Conservation (phyloP, 2,888 invertebrate genomes). For the Coleophora deauratella region DNA sequence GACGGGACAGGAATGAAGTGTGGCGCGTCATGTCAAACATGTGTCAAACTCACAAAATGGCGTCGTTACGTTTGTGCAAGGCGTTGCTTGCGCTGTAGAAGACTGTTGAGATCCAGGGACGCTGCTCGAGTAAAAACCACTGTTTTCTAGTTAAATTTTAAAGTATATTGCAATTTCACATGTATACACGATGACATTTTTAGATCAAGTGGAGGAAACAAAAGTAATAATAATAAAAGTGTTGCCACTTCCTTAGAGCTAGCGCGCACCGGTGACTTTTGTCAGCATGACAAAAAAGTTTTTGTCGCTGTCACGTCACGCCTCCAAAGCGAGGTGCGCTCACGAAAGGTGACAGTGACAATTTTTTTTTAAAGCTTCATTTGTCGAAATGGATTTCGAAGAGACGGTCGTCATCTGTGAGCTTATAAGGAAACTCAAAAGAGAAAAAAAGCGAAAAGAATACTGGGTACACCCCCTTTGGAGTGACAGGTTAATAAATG, state of each 20-base stretch:
- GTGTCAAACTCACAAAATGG: neutral
- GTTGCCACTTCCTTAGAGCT: neutral
- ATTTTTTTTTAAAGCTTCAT: constrained; percentile 2
- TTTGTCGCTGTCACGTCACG: constrained; percentile 7
- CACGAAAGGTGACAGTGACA: constrained; percentile 7
- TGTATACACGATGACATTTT: too few relatives aligned
- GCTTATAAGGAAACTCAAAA: constrained; percentile 2
- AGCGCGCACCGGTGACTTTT: neutral
- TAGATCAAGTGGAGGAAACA: too few relatives aligned
- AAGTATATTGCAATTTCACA: too few relatives aligned
- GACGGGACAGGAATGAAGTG: too few relatives aligned
- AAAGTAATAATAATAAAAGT: too few relatives aligned
- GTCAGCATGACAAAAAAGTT: constrained; percentile 7
- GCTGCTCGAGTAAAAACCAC: too few relatives aligned
- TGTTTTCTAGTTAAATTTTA: too few relatives aligned
- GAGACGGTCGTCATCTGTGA: constrained; percentile 3
- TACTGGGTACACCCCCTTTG: constrained; percentile 9
- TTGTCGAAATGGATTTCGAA: too few relatives aligned
- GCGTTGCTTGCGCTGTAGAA: too few relatives aligned
- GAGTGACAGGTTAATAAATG: constrained; percentile 10
- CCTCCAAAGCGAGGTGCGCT: constrained; percentile 5
- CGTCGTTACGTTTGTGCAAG: too few relatives aligned
- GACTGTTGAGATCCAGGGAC: too few relatives aligned
- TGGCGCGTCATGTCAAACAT: neutral
- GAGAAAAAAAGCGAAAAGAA: constrained; percentile 3